These are phyloP conservation scores for Chaetorhynchus papuensis DNA, from an alignment of 2,113 vertebrate genomes.

Conservation along the genomic window DNA sequence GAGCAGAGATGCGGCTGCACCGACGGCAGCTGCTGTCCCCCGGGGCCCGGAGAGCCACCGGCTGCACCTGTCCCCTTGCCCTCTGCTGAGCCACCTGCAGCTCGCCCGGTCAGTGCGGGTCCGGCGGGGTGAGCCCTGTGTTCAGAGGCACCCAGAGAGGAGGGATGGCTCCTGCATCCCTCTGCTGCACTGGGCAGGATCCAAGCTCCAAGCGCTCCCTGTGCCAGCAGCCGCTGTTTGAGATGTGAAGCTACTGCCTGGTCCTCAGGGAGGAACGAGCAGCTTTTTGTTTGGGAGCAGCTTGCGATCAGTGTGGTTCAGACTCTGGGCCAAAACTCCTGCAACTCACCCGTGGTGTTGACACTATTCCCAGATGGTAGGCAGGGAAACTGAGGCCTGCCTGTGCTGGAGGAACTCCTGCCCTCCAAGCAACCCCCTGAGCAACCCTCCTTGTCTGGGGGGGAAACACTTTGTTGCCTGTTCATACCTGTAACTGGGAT, in stretches of 20 bases:
- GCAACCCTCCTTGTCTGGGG: not conserved
- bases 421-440: not conserved
- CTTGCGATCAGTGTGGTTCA: not conserved
- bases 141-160: not conserved
- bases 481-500: rapidly evolving
- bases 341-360: rapidly evolving
- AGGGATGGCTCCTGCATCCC: not conserved
- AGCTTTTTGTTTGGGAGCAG: not conserved
- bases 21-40: not conserved
- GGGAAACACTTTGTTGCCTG: not conserved
- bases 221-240: not conserved
- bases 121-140: rapidly evolving
- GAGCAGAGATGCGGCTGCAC: not conserved
- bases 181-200: rapidly evolving
- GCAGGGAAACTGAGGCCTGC: not conserved
- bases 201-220: rapidly evolving
- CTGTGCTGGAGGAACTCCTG: not conserved
- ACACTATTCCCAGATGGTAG: not conserved
- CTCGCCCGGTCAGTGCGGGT: not conserved
- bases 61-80: not conserved
- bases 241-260: not conserved
- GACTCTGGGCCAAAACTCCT: not conserved
- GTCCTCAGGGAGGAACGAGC: not conserved
- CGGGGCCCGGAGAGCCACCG: rapidly evolving
- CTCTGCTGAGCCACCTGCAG: not conserved